A percentile compares a stretch with the other conserved stretches of the same genome.
These are phyloP conservation scores for Orthosia cruda DNA, from an alignment of 2,888 invertebrate genomes.

Conservation along the genomic window DNA sequence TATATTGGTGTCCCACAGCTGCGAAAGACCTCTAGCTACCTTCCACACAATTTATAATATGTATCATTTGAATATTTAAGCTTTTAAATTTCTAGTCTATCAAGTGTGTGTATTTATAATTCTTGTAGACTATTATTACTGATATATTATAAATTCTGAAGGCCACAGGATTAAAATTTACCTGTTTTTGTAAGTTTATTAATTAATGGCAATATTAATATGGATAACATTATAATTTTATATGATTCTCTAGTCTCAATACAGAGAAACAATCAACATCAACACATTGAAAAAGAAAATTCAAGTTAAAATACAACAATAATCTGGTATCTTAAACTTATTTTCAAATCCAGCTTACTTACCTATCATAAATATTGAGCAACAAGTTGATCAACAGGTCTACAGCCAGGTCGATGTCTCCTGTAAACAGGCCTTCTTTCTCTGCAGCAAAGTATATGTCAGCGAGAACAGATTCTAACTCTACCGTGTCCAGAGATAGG, in stretches of 20 bases:
- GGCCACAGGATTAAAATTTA: background rate
- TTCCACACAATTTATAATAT: too few species aligned
- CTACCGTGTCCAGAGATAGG: conserved; percentile 93
- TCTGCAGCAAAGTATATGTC: conserved; percentile 95
- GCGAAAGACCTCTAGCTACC: too few species aligned
- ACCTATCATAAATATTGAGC: conserved; percentile 94
- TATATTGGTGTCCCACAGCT: too few species aligned
- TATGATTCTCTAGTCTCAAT: background rate
- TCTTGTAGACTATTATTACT: background rate
- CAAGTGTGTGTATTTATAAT: too few species aligned
- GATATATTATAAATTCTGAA: conserved; percentile 12
- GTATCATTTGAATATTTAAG: background rate
- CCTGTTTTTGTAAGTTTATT: background rate
- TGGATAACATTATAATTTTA: background rate
- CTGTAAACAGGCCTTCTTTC: conserved; percentile 92
- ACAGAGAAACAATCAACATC: too few species aligned
- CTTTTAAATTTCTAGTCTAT: background rate
- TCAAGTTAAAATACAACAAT: background rate
- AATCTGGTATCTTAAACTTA: too few species aligned
- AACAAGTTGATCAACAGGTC: conserved; percentile 93
- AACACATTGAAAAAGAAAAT: background rate
- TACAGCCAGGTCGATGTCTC: conserved; percentile 93
- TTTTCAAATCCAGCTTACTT: conserved; percentile 64
- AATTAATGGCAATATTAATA: background rate
- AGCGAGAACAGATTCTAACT: conserved; percentile 94